Base-by-base conservation (phyloP, 2,888 invertebrate species). In the Cotesia congregata region DNA sequence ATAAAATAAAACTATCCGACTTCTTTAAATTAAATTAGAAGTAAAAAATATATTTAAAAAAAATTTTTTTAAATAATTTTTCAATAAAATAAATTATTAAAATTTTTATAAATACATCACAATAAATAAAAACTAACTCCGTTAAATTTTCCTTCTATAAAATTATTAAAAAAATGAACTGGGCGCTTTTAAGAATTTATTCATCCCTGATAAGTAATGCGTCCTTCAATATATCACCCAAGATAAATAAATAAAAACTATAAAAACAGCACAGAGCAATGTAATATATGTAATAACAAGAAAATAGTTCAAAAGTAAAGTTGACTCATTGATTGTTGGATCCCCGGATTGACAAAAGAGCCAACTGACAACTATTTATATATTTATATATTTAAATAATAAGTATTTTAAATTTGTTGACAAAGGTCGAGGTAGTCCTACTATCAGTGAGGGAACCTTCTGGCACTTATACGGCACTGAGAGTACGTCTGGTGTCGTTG, bases 401-500 rank as follows among this genome's bases (percentile, higher is more conserved):
- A 70, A 70, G 17, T 30, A 9, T 9, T 20, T 5, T 20, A 41
- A 72, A 72, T 64, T 40, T 72, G 72, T 72, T 72, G 64, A 68
- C 20, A 68, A 67, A 74, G 68, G 74, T 74, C 68, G 68, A 68
- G 67, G 74, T 61, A 68, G 12, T 50, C 30, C 30, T 30, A 20
- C 20, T 20, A 4, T 30, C 30, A 30, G 30, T 30, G 30, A 30
- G 30, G 30, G 30, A 30, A 30, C 30, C 30, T 30, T 59, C 12
- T 9, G 50, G 30, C 30, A 17, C 20, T 39, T 50, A 7, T 67
- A 74, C 74, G 67, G 67, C 68, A 59, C 74, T 68, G 68, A 39
- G 30, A 62, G 67, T 68, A 74, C 74, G 74, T 67, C 74, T 67
- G 67, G 38, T 40, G 60, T 70, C 38, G 39, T 71, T 20, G 71